phyloP scores from a whole-genome alignment of 2,888 invertebrate species.

The Eristalis intricaria region DNA sequence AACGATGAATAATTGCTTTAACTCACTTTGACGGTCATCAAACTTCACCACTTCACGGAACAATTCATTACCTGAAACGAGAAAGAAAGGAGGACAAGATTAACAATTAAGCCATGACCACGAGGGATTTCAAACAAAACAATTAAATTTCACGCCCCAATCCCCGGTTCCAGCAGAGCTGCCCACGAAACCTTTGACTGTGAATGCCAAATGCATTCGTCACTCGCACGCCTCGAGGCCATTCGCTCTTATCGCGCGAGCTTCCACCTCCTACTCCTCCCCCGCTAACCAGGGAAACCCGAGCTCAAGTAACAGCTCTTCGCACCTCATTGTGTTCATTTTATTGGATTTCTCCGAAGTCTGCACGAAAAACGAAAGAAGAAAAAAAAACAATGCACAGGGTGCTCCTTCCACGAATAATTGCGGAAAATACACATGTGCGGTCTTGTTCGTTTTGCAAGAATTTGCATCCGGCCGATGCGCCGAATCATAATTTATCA shows the following conservation, averaged over 20 bases:
- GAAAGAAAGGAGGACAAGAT: not conserved
- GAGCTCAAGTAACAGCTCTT: slow-evolving; percentile 8
- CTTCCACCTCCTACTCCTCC: not conserved
- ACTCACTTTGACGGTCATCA: not conserved
- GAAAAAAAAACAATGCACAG: not conserved
- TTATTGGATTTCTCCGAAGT: slow-evolving; percentile 56
- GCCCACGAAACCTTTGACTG: not conserved
- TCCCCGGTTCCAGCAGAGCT: not conserved
- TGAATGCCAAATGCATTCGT: slow-evolving; percentile 32
- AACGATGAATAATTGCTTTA: not conserved
- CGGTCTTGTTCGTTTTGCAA: slow-evolving; percentile 15
- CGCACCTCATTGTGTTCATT: slow-evolving; percentile 16
- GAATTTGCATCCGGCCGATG: slow-evolving; percentile 54
- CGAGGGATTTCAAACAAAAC: slow-evolving; percentile 11
- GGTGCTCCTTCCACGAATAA: slow-evolving; percentile 27
- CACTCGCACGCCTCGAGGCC: slow-evolving; percentile 40
- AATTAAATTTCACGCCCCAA: slow-evolving; percentile 22
- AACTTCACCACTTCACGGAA: not conserved
- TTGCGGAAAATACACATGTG: slow-evolving; percentile 24
- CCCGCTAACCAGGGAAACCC: not conserved
- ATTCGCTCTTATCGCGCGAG: not conserved
- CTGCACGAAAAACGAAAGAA: slow-evolving; percentile 11
- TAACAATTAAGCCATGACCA: slow-evolving; percentile 20
- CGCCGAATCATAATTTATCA: slow-evolving; percentile 56
- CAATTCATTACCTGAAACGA: slow-evolving; percentile 34